Evolutionary conservation across 2,113 vertebrate genomes (phyloP), one percentile per base, ranked within the genome.

Genomic region (Chaetodon trifascialis): DNA sequence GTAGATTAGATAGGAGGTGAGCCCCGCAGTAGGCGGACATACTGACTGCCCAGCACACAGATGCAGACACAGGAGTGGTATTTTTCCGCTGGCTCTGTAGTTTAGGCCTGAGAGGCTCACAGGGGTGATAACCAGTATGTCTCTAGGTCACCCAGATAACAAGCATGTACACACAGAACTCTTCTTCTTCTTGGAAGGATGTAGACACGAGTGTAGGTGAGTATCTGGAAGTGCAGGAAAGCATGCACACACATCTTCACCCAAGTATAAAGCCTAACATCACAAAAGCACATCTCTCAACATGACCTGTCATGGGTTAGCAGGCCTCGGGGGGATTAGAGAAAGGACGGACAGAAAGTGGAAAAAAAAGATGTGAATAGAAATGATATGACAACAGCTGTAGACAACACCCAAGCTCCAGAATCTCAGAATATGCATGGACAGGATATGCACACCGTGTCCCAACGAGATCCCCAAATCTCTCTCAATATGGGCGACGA

Each of bases 1-100:
- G 88, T 84, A 89, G 94, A 95, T 95, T 94, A 95, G 95, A 95
- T 95, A 95, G 71, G 85, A 90, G 81, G 80, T 86, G 86, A 88
- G 85, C 73, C 42, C 76, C 87, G 76, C 51, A 77, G 86, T 78
- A 54, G 88, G 88, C 63, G 88, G 90, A 92, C 90, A 90, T 76
- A 81, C 84, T 76, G 86, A 83, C 86, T 92, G 90, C 84, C 91
- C 89, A 92, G 81, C 75, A 80, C 73, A 82, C 67, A 84, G 62
- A 88, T 67, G 87, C 82, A 85, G 76, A 84, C 54, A 80, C 75
- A 77, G 78, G 86, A 82, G 87, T 86, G 88, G 71, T 81, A 74
- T 88, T 93, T 94, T 93, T 89, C 91, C 88, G 55, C 88, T 91
- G 85, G 69, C 88, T 88, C 84, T 91, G 88, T 88, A 76, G 87